Conservation (phyloP, 2,113 vertebrate genomes). For the Picathartes gymnocephalus region DNA sequence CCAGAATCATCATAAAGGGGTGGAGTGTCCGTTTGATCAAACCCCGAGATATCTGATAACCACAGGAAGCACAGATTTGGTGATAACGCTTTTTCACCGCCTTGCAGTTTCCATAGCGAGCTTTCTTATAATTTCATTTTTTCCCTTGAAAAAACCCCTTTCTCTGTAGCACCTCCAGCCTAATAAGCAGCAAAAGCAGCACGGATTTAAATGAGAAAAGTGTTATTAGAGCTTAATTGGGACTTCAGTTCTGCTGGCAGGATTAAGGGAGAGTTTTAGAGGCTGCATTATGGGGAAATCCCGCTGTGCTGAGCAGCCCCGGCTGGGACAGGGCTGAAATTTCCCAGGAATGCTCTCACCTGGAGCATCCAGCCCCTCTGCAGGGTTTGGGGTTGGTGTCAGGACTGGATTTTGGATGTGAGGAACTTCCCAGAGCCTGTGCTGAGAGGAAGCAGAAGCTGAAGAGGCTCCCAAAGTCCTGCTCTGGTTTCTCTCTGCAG, state of each 20-base stretch:
- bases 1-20: not conserved
- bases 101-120: conserved; percentile 10
- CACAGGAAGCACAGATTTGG: conserved; percentile 37
- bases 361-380: not conserved
- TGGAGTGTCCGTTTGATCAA: conserved; percentile 27
- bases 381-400: not conserved
- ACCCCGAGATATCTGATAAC: not conserved
- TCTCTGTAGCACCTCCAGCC: not conserved
- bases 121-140: not conserved
- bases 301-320: not conserved
- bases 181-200: not conserved
- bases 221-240: not conserved
- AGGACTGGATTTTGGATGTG: rapidly evolving
- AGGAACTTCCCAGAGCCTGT: not conserved
- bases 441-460: not conserved
- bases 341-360: not conserved
- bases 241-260: not conserved
- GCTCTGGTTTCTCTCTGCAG: not conserved
- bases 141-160: not conserved
- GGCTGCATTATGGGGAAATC: not conserved
- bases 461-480: not conserved
- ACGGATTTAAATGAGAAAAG: not conserved
- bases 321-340: not conserved
- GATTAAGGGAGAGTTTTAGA: not conserved
- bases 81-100: not conserved